A percentile compares a stretch with the other conserved stretches of the same genome.
These are phyloP conservation scores for Lamprologus sp. DNA, from an alignment of 2,113 vertebrate species.

Conservation along the genomic window DNA sequence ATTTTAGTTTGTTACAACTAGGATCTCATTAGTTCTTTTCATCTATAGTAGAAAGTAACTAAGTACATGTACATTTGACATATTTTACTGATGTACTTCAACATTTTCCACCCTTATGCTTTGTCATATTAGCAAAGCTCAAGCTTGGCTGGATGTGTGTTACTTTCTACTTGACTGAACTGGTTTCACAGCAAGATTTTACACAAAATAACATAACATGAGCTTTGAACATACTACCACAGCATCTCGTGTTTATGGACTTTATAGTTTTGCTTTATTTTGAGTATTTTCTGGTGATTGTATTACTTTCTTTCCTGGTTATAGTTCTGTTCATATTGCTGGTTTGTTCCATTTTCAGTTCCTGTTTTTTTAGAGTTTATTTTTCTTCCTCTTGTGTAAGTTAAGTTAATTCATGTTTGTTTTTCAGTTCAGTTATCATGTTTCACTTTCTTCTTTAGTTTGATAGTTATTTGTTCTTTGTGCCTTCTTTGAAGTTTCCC, in stretches of 20 bases:
- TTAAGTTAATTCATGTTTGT: neutral
- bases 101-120: neutral
- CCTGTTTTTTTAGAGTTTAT: neutral
- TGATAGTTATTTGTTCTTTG: neutral
- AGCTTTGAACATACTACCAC: neutral
- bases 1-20: neutral
- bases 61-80: neutral
- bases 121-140: neutral
- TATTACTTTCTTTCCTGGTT: neutral
- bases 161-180: neutral
- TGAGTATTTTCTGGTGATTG: neutral
- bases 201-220: neutral
- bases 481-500: neutral
- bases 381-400: neutral
- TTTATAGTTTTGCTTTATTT: neutral
- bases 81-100: neutral
- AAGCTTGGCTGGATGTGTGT: neutral
- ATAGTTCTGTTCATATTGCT: neutral
- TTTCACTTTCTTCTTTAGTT: neutral
- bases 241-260: neutral
- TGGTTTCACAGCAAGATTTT: neutral
- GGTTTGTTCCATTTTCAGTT: neutral
- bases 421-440: neutral
- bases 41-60: neutral
- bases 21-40: neutral